Conservation (phyloP, 1,140 invertebrate species). For the Metaphire vulgaris region DNA sequence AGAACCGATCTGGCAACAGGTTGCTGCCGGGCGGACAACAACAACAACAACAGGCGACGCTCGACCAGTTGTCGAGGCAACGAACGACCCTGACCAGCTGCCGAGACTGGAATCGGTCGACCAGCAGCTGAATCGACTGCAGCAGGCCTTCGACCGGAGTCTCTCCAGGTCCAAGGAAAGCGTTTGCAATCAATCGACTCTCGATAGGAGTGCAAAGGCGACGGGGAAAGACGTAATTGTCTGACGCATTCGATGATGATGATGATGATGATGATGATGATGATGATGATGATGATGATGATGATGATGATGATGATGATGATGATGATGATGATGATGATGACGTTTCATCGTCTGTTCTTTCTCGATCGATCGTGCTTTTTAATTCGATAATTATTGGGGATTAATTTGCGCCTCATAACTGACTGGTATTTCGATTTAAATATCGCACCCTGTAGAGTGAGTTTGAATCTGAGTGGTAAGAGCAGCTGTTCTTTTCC, state of each 20-base stretch:
- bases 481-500: too few relatives aligned
- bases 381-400: too few relatives aligned
- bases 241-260: too few relatives aligned
- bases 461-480: too few relatives aligned
- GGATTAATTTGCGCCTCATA: not conserved
- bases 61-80: not conserved
- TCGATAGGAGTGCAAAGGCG: not conserved
- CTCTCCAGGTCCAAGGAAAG: not conserved
- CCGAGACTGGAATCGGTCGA: not conserved
- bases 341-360: not conserved
- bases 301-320: too few relatives aligned
- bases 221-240: not conserved
- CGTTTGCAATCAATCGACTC: not conserved
- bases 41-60: not conserved
- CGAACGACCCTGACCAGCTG: not conserved
- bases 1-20: not conserved
- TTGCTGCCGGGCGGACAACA: too few relatives aligned
- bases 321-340: too few relatives aligned
- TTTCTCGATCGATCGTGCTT: not conserved
- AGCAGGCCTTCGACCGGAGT: not conserved
- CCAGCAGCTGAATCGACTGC: not conserved
- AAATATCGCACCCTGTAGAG: too few relatives aligned
- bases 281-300: too few relatives aligned
- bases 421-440: too few relatives aligned
- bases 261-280: too few relatives aligned